phyloP scores from a whole-genome alignment of 2,113 vertebrate genomes.

The Suncus etruscus region DNA sequence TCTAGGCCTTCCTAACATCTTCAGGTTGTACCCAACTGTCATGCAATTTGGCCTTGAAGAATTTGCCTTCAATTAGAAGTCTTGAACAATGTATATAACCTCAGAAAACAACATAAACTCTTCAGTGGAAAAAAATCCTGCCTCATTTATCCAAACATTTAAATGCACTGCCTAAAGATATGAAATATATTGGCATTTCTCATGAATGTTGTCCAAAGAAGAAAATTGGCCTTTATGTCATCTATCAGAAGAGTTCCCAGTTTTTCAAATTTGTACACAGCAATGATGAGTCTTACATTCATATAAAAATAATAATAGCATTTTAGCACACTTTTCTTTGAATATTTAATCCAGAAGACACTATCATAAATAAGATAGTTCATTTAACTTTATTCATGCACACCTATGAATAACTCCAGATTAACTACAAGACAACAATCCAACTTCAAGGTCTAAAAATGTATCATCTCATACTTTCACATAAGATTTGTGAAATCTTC shows the following conservation, averaged over 20 bases:
- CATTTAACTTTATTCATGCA: background rate
- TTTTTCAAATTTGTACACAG: background rate
- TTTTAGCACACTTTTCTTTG: background rate
- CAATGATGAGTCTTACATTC: background rate
- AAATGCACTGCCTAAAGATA: background rate
- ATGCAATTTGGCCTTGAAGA: background rate
- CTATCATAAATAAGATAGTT: background rate
- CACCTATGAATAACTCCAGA: background rate
- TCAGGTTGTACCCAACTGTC: background rate
- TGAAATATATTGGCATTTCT: background rate
- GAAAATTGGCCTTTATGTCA: background rate
- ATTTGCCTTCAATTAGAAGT: conserved; percentile 31
- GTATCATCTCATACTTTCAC: background rate
- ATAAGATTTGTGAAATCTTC: conserved; percentile 2
- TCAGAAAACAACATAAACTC: background rate
- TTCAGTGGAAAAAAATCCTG: conserved; percentile 18
- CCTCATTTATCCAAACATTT: background rate
- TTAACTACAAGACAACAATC: background rate
- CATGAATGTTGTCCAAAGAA: background rate
- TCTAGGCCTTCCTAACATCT: background rate
- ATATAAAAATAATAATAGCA: background rate
- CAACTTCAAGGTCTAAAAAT: conserved; percentile 22
- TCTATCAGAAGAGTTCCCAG: background rate
- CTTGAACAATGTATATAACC: conserved; percentile 1
- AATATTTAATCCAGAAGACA: background rate